Percentiles rank a stretch among this genome's conserved stretches.
phyloP scores from a whole-genome alignment of 2,797 vertebrate species.

The Sphaeramia orbicularis region DNA sequence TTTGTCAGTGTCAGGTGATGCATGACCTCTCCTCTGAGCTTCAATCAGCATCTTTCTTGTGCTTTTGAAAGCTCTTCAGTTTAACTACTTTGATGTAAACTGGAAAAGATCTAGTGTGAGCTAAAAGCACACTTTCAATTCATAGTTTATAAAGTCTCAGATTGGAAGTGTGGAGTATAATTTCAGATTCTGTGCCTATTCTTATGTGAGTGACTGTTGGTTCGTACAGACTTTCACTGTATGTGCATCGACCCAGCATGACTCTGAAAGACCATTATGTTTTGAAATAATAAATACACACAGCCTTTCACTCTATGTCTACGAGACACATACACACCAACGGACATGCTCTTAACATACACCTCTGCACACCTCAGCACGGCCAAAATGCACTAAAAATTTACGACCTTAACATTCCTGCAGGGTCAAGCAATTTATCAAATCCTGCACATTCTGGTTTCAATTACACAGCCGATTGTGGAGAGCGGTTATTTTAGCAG shows the following conservation, averaged over 20 bases:
- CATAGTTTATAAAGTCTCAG: constrained; percentile 67
- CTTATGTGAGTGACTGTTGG: constrained; percentile 14
- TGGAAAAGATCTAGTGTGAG: constrained; percentile 39
- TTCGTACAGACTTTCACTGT: constrained; percentile 25
- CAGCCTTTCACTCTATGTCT: constrained; percentile 41
- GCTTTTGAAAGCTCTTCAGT: constrained; percentile 32
- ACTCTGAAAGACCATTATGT: constrained; percentile 82
- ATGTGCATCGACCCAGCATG: constrained; percentile 39
- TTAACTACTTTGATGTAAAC: constrained; percentile 63
- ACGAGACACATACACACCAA: constrained; percentile 39
- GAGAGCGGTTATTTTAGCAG: constrained; percentile 98
- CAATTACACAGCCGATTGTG: constrained; percentile 98
- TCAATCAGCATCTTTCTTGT: constrained; percentile 33
- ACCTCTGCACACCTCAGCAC: constrained; percentile 76
- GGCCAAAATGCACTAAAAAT: constrained; percentile 92
- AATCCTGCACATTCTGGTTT: constrained; percentile 99
- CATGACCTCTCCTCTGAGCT: constrained; percentile 19
- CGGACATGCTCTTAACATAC: constrained; percentile 58
- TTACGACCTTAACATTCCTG: constrained; percentile 98
- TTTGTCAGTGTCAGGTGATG: constrained; percentile 30
- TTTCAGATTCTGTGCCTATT: constrained; percentile 52
- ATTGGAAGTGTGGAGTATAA: constrained; percentile 47
- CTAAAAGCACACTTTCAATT: constrained; percentile 51
- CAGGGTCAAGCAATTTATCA: constrained; percentile 99
- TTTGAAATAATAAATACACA: constrained; percentile 73